A percentile compares a stretch with the other conserved stretches of the same genome.
Evolutionary conservation across 2,888 invertebrate genomes (phyloP).

Genomic region (Tenthredo scrophulariae): DNA sequence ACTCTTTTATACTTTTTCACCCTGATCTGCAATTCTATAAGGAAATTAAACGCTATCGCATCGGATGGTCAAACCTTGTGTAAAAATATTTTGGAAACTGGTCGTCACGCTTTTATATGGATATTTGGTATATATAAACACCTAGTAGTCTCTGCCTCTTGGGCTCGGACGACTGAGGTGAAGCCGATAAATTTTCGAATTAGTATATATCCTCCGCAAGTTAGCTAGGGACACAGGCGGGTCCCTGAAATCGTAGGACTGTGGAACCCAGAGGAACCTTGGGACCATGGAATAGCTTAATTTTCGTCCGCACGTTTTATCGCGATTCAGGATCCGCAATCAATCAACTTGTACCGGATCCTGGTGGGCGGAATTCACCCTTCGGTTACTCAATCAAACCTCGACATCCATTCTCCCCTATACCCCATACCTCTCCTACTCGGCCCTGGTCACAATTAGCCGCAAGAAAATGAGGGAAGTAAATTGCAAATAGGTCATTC

Average conservation of each 20-base stretch:
- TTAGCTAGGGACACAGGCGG: neutral
- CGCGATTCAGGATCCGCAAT: conserved; percentile 46
- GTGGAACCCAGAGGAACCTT: neutral
- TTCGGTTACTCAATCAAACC: conserved; percentile 51
- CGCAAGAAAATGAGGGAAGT: conserved; percentile 25
- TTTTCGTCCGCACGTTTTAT: conserved; percentile 45
- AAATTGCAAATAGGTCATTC: conserved; percentile 26
- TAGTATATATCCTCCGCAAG: conserved; percentile 19
- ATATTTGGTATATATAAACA: neutral
- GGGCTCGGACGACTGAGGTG: neutral
- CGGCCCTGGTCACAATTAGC: conserved; percentile 25
- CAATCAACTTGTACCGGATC: conserved; percentile 47
- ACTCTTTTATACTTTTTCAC: neutral
- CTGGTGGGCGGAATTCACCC: conserved; percentile 36
- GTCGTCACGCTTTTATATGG: neutral
- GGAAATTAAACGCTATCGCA: neutral
- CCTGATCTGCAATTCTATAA: conserved; percentile 5
- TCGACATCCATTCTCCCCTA: conserved; percentile 16
- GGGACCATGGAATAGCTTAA: conserved; percentile 26
- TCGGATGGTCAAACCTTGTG: neutral
- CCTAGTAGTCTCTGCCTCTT: neutral
- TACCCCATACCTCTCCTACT: neutral
- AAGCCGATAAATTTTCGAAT: conserved; percentile 27
- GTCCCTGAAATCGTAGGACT: neutral
- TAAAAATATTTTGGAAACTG: neutral